Conservation (phyloP, 2,888 invertebrate species). For the Drosophila koepferae region DNA sequence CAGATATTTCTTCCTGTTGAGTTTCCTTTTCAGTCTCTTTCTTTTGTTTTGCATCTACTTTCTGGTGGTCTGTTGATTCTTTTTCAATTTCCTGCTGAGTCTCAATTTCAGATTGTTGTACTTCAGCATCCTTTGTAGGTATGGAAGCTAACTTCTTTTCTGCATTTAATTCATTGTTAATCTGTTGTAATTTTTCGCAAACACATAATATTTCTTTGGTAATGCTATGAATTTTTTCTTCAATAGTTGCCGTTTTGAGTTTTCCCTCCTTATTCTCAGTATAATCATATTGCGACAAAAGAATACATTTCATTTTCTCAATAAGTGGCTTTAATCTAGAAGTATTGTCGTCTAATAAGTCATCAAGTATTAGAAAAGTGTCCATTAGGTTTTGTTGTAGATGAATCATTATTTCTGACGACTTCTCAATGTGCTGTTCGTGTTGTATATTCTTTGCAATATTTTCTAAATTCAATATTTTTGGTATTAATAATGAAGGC, state of each 20-base stretch:
- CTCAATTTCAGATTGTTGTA: constrained; percentile 10
- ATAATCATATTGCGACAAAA: constrained; percentile 62
- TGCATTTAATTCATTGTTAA: not conserved
- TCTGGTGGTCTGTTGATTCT: not conserved
- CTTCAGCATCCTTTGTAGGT: not conserved
- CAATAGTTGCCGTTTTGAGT: constrained; percentile 28
- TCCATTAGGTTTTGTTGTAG: constrained; percentile 82
- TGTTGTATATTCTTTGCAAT: constrained; percentile 51
- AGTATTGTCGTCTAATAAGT: constrained; percentile 51
- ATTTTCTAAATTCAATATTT: constrained; percentile 54
- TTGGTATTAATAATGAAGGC: constrained; percentile 51
- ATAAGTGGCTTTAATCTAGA: constrained; percentile 38
- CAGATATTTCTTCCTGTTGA: constrained; percentile 27
- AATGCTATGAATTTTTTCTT: constrained; percentile 44
- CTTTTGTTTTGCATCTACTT: not conserved
- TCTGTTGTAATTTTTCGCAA: constrained; percentile 42
- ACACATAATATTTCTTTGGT: constrained; percentile 50
- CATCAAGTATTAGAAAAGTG: constrained; percentile 77
- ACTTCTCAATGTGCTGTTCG: constrained; percentile 58
- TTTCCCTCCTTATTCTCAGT: constrained; percentile 50
- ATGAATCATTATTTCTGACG: constrained; percentile 74
- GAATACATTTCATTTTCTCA: constrained; percentile 56
- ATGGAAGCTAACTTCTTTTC: not conserved
- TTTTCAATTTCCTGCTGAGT: not conserved
- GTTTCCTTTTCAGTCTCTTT: constrained; percentile 7